Evolutionary conservation across 2,113 vertebrate species (phyloP).

Genomic region (Malurus cyaneus): DNA sequence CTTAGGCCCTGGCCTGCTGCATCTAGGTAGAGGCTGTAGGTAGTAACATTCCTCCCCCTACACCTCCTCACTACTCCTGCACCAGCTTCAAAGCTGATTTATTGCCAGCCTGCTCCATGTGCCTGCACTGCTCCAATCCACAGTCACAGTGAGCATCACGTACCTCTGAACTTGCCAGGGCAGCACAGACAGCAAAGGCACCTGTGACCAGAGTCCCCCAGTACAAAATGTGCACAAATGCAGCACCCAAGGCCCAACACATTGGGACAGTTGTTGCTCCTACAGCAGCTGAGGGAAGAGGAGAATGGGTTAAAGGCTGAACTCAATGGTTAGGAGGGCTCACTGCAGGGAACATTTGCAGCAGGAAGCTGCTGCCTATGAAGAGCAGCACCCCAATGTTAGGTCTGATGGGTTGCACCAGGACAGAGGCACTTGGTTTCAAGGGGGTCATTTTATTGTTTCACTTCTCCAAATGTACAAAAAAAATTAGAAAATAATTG

Average conservation of each 20-base stretch:
- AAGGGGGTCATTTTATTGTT: conserved; percentile 79
- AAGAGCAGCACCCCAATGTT: neutral
- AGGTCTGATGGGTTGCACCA: neutral
- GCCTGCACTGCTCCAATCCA: neutral
- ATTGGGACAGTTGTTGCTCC: neutral
- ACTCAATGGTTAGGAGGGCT: neutral
- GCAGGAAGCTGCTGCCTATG: neutral
- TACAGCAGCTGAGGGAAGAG: fast-evolving
- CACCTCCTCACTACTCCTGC: neutral
- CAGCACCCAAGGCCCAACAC: neutral
- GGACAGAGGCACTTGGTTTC: neutral
- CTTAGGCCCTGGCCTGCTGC: too few species aligned
- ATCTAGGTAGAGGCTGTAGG: too few species aligned
- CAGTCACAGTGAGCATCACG: fast-evolving
- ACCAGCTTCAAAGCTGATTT: neutral
- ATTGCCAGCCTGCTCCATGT: neutral
- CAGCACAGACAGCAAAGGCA: neutral
- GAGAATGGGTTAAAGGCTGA: neutral
- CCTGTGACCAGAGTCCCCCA: neutral
- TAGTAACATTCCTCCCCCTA: neutral
- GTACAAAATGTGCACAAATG: fast-evolving
- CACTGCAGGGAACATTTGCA: neutral
- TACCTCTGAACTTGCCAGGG: fast-evolving
- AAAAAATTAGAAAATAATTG: conserved; percentile 83
- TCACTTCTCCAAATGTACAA: conserved; percentile 84